phyloP scores from a whole-genome alignment of 1,140 invertebrate species.

The Wiebesia pumilae region DNA sequence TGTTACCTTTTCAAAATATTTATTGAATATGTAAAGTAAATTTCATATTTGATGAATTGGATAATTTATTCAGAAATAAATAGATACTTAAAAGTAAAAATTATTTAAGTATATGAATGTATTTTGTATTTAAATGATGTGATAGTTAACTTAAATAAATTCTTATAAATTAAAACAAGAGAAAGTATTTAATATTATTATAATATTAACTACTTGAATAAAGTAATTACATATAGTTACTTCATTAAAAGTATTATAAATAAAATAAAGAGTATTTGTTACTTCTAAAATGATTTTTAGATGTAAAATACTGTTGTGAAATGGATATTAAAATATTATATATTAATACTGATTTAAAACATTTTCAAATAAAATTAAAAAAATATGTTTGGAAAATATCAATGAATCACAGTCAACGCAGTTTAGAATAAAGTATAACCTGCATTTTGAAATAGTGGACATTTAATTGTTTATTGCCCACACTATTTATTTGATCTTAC shows the following conservation, averaged over 20 bases:
- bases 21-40: not conserved
- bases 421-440: slow-evolving; percentile 40
- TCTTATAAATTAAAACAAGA: not conserved
- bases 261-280: not conserved
- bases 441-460: slow-evolving; percentile 51
- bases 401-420: not conserved
- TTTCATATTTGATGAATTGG: too few species aligned
- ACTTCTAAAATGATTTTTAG: not conserved
- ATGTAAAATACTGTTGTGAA: too few species aligned
- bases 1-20: not conserved
- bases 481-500: slow-evolving; percentile 48
- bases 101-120: too few species aligned
- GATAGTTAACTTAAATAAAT: too few species aligned
- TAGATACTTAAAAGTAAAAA: too few species aligned
- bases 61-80: not conserved
- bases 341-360: slow-evolving; percentile 22
- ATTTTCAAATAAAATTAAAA: slow-evolving; percentile 7
- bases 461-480: slow-evolving; percentile 32
- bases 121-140: too few species aligned
- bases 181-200: too few species aligned
- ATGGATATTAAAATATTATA: not conserved
- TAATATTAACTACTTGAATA: not conserved
- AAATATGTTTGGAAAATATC: not conserved
- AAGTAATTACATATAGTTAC: not conserved
- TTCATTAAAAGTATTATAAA: not conserved